Conservation (phyloP, 2,113 vertebrate species). For the Clarias macrocephalus region DNA sequence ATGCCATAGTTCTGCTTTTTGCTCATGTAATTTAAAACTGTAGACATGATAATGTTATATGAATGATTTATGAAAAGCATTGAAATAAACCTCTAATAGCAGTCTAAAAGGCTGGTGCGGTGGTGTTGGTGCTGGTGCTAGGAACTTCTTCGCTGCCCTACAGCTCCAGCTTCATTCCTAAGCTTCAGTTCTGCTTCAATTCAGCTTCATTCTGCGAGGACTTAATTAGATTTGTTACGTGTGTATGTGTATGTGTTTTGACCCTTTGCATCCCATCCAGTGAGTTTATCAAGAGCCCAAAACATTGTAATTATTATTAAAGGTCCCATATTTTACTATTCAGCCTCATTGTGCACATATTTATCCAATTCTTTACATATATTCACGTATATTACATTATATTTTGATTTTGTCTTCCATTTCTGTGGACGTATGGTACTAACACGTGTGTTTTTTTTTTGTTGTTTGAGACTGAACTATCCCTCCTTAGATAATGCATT, state of each 20-base stretch:
- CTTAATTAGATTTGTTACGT: neutral
- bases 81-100: too few relatives aligned
- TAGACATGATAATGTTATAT: neutral
- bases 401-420: too few relatives aligned
- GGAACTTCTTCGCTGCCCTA: neutral
- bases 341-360: too few relatives aligned
- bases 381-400: too few relatives aligned
- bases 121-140: neutral
- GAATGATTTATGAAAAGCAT: too few relatives aligned
- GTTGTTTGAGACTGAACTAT: too few relatives aligned
- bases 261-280: neutral
- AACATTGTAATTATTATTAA: neutral
- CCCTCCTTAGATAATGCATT: too few relatives aligned
- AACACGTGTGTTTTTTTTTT: too few relatives aligned
- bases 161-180: neutral
- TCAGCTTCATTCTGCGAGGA: neutral
- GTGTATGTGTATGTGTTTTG: neutral
- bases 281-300: neutral
- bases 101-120: neutral
- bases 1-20: neutral
- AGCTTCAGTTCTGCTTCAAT: too few relatives aligned
- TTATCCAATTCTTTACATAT: too few relatives aligned
- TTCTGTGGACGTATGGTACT: too few relatives aligned
- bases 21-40: neutral
- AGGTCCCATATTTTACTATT: too few relatives aligned